Conservation (phyloP, 2,888 invertebrate species). For the Himalopsyche japonica region DNA sequence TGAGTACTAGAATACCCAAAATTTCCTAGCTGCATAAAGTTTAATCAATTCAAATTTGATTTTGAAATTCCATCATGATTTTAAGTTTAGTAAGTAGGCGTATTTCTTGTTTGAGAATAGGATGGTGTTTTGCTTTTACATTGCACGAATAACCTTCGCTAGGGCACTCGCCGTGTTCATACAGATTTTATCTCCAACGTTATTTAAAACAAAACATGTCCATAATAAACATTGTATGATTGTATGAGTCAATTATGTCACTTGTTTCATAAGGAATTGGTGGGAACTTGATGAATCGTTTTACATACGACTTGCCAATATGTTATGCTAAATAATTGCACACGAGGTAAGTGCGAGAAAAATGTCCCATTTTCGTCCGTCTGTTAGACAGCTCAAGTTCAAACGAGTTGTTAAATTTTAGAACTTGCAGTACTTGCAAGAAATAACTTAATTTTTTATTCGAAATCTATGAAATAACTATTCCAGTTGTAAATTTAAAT, state of each 20-base stretch:
- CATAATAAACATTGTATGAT: neutral
- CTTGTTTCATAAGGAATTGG: neutral
- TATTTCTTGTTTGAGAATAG: neutral
- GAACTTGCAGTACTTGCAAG: neutral
- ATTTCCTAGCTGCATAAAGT: too few relatives aligned
- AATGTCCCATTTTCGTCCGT: neutral
- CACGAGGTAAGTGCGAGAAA: neutral
- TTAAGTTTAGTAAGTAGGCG: too few relatives aligned
- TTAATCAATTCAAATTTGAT: too few relatives aligned
- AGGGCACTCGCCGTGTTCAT: neutral
- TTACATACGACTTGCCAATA: too few relatives aligned
- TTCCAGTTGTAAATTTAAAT: too few relatives aligned
- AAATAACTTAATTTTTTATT: too few relatives aligned
- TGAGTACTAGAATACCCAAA: too few relatives aligned
- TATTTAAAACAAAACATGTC: neutral
- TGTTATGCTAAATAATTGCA: neutral
- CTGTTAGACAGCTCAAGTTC: neutral
- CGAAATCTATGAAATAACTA: too few relatives aligned
- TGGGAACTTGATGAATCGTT: too few relatives aligned
- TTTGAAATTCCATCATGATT: too few relatives aligned
- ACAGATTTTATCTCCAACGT: neutral
- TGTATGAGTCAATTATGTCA: neutral
- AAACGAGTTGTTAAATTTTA: neutral
- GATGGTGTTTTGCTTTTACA: neutral
- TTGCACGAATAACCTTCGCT: neutral